Evolutionary conservation across 1,140 invertebrate genomes (phyloP), one percentile per base, ranked within the genome.

Genomic region (Drosophila nannoptera): DNA sequence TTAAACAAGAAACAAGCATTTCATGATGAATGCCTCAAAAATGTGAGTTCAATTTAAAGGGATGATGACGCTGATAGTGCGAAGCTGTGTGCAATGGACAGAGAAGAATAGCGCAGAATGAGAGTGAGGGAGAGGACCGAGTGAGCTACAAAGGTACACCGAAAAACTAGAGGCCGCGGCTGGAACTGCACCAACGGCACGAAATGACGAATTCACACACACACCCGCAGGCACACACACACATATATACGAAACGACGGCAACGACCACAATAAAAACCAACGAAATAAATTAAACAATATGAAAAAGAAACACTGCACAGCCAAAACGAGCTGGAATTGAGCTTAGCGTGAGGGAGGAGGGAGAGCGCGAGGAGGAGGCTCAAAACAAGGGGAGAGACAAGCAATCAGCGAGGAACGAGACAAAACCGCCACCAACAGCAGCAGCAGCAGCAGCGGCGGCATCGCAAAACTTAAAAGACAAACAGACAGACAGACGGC

Each of bases 221-320:
- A 53, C 32, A 14, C 22, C 55, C 14, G 52, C 22, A 42, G 31
- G 38, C 35, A 53, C 2, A 32, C 48, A 38, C 16, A 42, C 8
- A 42, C 49, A n/a, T 4, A 48, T 11, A 40, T 14, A 54, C 12
- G 43, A 35, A 62, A 61, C 66, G 52, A 58, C 60, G 59, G 72
- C 62, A 60, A 68, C 64, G 67, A 78, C 68, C 80, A 78, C 80
- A 83, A 83, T 84, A 78, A 82, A 82, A 83, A 78, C 80, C 78
- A 83, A 83, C 80, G 75, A 83, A 84, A 83, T 83, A 83, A 83
- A 83, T 83, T 83, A 84, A 83, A 83, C 83, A 83, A 84, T 83
- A 83, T 83, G 78, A 83, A 83, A 83, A 83, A 74, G 82, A 83
- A 78, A 83, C 80, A 82, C 80, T 75, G 78, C 80, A 68, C 71